Conservation (phyloP, 92 coral and sea anemone genomes). For the Paragorgia papillata region DNA sequence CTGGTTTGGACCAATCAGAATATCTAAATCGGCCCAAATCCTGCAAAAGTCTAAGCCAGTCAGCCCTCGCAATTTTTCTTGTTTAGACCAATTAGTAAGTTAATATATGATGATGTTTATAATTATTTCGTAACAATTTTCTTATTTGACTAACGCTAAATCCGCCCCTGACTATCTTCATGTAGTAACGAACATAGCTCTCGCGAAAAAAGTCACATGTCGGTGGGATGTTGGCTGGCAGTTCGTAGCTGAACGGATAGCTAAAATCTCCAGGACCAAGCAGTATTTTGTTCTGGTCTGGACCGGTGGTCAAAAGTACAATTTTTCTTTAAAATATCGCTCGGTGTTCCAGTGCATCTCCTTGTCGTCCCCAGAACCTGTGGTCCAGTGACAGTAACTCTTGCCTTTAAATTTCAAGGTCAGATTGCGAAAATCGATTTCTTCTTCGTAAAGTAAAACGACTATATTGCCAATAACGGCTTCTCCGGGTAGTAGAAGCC, state of each 20-base stretch:
- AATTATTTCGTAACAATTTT: no score
- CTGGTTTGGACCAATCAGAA: no score
- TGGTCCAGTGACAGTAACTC: not conserved
- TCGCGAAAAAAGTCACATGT: not conserved
- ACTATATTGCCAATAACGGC: not conserved
- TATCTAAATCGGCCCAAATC: no score
- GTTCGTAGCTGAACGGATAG: conserved; percentile 3
- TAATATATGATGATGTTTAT: no score
- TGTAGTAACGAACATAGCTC: not conserved
- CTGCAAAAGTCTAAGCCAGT: no score
- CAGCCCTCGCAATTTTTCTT: no score
- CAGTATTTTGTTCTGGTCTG: not conserved
- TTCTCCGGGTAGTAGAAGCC: conserved; percentile 28
- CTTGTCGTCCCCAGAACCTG: not conserved
- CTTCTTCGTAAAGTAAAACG: not conserved
- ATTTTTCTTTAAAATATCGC: not conserved
- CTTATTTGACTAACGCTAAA: no score
- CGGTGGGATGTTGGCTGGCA: conserved; percentile 1
- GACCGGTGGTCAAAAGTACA: not conserved
- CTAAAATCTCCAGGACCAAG: conserved; percentile 6
- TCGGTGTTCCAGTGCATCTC: not conserved
- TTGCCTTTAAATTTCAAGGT: conserved; percentile 11
- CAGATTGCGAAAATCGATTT: not conserved
- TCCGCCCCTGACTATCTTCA: no score
- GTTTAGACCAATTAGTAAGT: no score